Evolutionary conservation across 2,888 invertebrate genomes (phyloP), one percentile per base, ranked within the genome.

Genomic region (Hyalella azteca): DNA sequence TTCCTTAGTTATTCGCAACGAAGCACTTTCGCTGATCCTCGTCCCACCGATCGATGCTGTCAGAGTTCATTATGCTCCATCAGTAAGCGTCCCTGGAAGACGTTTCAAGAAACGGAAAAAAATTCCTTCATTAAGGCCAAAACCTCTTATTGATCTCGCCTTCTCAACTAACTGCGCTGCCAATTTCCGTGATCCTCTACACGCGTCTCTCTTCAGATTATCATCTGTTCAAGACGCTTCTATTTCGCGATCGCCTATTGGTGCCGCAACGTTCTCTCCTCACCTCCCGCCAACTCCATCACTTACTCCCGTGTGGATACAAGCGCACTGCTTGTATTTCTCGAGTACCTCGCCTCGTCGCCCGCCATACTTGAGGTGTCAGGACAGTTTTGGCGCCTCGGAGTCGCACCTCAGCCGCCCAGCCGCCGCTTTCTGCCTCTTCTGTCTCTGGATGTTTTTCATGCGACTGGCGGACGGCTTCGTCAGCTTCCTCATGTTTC

Each of bases 341-440:
- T 36, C 32, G 7, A 66, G 66, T 29, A n/a, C 36, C 66, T 29
- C 66, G 0, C 29, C 22, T 19, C 50, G 29, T 54, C 22, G 22
- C 4, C 29, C 29, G 19, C 54, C 26, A 9, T 66, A 66, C 19
- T 66, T 66, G 29, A 22, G 36, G n/a, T 66, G 36, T 36, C 66
- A 66, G 66, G 66, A 66, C 66, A 66, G 66, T 36, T 66, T 66
- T 66, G 66, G 66, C 29, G 66, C 66, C 11, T 66, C 66, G 19
- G 66, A 66, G 13, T 3, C 36, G 4, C 66, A 36, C 36, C 39
- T 66, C 7, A 66, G 66, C 36, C 66, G 29, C 19, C 36, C 11
- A 36, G 66, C 66, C 36, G 66, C 39, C n/a, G 39, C 66, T 32
- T 66, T 66, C 36, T 66, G 66, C 36, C 3, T 39, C 66, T 66